A percentile compares a stretch with the other conserved stretches of the same genome.
These are phyloP conservation scores for Nibea albiflora DNA, from an alignment of 2,113 vertebrate species.

Conservation along the genomic window DNA sequence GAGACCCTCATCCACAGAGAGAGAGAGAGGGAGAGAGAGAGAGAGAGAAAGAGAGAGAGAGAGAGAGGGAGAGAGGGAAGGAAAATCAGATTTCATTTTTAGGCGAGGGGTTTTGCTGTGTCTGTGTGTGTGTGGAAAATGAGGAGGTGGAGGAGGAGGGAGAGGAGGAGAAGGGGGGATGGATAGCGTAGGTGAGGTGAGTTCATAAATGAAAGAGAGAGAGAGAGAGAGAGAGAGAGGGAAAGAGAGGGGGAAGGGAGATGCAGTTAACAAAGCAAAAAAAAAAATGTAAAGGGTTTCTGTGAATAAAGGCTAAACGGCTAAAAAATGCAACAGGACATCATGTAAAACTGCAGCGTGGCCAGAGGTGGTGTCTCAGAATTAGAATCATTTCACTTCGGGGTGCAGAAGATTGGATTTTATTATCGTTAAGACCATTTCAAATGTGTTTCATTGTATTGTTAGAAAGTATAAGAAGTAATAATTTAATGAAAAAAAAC, in stretches of 20 bases:
- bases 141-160: constrained; percentile 35
- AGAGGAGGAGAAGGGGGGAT: constrained; percentile 25
- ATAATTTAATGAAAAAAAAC: constrained; percentile 1
- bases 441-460: not conserved
- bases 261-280: constrained; percentile 45
- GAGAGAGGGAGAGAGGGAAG: constrained; percentile 29
- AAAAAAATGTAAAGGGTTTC: not conserved
- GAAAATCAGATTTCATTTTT: constrained; percentile 75
- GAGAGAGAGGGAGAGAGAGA: constrained; percentile 21
- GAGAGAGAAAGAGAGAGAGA: constrained; percentile 25
- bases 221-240: not conserved
- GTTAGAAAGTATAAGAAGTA: not conserved
- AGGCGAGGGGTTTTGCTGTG: constrained; percentile 55
- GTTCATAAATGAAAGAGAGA: constrained; percentile 66
- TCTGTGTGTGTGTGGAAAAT: constrained; percentile 48
- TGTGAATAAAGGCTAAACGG: constrained; percentile 29
- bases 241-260: constrained; percentile 48
- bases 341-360: constrained; percentile 12
- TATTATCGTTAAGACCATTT: not conserved
- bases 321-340: constrained; percentile 39
- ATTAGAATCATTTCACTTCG: constrained; percentile 9
- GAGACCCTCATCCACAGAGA: constrained; percentile 65
- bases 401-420: constrained; percentile 11
- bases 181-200: constrained; percentile 67
- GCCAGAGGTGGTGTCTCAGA: not conserved